Evolutionary conservation across 1,140 invertebrate species (phyloP).

Genomic region (Drosophila tsacasi): DNA sequence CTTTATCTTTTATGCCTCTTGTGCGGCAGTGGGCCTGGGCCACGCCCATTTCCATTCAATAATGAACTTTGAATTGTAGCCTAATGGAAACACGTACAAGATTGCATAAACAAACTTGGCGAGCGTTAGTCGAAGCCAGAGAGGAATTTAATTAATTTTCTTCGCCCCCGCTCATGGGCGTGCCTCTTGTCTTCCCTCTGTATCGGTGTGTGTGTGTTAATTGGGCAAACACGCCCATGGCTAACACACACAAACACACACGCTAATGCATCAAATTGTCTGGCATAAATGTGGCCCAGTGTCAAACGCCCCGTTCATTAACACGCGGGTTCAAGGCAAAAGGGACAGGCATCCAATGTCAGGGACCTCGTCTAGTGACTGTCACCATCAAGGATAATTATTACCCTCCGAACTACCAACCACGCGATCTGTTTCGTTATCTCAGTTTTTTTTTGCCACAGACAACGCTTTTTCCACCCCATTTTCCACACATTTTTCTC

Average conservation of each 20-base stretch:
- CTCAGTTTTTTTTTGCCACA: slow-evolving; percentile 16
- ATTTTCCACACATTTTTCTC: slow-evolving; percentile 6
- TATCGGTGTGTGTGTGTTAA: slow-evolving; percentile 45
- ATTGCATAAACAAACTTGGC: slow-evolving; percentile 73
- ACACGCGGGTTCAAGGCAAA: slow-evolving; percentile 30
- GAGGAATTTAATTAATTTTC: slow-evolving; percentile 77
- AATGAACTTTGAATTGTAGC: slow-evolving; percentile 78
- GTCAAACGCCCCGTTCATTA: slow-evolving; percentile 67
- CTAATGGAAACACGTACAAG: slow-evolving; percentile 81
- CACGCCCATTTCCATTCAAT: slow-evolving; percentile 53
- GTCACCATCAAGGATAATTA: slow-evolving; percentile 69
- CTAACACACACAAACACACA: slow-evolving; percentile 19
- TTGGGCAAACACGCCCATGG: slow-evolving; percentile 70
- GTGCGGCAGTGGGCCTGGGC: neutral
- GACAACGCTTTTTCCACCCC: slow-evolving; percentile 12
- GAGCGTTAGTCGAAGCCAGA: slow-evolving; percentile 19
- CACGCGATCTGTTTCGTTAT: slow-evolving; percentile 12
- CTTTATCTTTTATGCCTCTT: slow-evolving; percentile 52
- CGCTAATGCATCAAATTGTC: slow-evolving; percentile 76
- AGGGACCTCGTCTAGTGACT: slow-evolving; percentile 51
- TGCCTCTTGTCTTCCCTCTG: slow-evolving; percentile 13
- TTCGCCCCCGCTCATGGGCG: slow-evolving; percentile 55
- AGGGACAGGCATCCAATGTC: slow-evolving; percentile 58
- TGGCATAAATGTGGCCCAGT: slow-evolving; percentile 68
- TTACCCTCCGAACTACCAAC: slow-evolving; percentile 30